Percentiles rank a stretch among this genome's conserved stretches.
phyloP scores from a whole-genome alignment of 2,113 vertebrate genomes.

The Xerus inauris region DNA sequence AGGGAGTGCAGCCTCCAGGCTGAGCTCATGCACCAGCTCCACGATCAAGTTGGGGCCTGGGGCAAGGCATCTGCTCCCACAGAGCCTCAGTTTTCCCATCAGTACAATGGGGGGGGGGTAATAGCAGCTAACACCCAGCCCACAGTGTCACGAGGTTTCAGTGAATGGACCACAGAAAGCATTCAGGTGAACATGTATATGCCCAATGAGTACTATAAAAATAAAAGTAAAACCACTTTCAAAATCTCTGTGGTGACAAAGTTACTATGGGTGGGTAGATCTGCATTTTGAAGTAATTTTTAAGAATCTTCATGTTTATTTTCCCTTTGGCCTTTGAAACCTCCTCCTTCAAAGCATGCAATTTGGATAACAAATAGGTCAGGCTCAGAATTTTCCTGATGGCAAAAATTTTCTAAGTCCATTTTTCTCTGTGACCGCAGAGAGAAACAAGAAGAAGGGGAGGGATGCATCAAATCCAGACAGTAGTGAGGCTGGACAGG shows the following conservation, averaged over 20 bases:
- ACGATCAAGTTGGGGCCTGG: neutral
- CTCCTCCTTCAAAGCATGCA: neutral
- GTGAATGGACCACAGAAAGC: neutral
- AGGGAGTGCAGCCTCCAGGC: accelerated
- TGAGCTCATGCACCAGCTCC: too few relatives aligned
- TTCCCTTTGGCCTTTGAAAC: neutral
- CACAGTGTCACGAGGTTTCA: neutral
- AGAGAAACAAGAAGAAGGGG: neutral
- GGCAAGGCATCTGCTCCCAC: neutral
- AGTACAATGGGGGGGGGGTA: neutral
- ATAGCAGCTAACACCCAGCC: neutral
- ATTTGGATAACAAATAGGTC: neutral
- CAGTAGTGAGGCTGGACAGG: accelerated
- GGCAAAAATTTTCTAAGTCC: neutral
- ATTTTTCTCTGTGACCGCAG: neutral
- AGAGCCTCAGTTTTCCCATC: neutral
- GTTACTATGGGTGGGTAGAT: neutral
- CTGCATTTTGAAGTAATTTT: neutral
- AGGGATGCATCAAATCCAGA: too few relatives aligned
- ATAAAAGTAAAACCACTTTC: neutral
- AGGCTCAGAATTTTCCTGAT: neutral
- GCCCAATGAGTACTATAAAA: neutral
- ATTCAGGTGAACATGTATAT: neutral
- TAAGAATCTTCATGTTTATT: neutral
- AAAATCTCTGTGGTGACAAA: neutral